phyloP scores from a whole-genome alignment of 2,888 invertebrate species.

The Drosophila cyrtoloma region DNA sequence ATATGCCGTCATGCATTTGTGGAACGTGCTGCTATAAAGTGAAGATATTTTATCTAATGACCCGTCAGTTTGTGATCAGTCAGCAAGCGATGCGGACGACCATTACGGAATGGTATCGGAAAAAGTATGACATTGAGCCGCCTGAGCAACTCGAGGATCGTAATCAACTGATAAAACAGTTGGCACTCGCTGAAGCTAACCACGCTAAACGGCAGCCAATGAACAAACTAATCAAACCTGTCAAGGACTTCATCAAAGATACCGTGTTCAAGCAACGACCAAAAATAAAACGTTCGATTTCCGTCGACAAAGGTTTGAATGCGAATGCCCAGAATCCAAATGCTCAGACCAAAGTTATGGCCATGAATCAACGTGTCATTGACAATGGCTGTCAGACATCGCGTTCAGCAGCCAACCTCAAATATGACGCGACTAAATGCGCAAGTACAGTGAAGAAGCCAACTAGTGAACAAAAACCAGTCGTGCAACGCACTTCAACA shows the following conservation, averaged over 20 bases:
- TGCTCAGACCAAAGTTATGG: background rate
- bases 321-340: background rate
- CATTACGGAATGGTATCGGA: slow-evolving; percentile 42
- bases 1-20: slow-evolving; percentile 43
- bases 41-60: slow-evolving; percentile 39
- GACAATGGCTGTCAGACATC: background rate
- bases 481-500: too few relatives aligned
- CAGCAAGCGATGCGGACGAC: slow-evolving; percentile 40
- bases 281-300: background rate
- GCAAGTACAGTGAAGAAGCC: background rate
- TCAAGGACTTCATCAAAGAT: background rate
- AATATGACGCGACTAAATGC: background rate
- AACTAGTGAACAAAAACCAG: background rate
- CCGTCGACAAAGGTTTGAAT: background rate
- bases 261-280: background rate
- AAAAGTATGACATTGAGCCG: slow-evolving; percentile 21
- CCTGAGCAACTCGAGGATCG: slow-evolving; percentile 35
- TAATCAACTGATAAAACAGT: slow-evolving; percentile 8
- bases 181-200: slow-evolving; percentile 1
- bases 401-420: background rate
- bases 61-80: slow-evolving; percentile 43
- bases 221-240: background rate
- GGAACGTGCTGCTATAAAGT: slow-evolving; percentile 36
- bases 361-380: background rate
- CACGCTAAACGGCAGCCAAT: background rate